Base-by-base conservation (phyloP, 2,113 vertebrate genomes). In the Xiphorhynchus elegans region DNA sequence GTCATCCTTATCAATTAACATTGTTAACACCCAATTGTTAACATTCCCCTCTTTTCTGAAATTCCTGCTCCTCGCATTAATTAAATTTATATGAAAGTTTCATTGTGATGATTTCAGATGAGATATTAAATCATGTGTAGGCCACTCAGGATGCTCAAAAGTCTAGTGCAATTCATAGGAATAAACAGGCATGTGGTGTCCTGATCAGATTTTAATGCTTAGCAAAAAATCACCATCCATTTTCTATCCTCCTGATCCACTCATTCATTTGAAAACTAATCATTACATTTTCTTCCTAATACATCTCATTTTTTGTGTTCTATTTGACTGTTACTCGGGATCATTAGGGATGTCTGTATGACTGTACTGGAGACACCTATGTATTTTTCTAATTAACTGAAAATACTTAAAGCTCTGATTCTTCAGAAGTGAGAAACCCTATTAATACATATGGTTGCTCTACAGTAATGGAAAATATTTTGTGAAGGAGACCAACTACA, bases 401-500 rank as follows among this genome's bases (percentile, higher is more conserved):
- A 39, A 92, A 33, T 18, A 63, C 53, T 17, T 39, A 23, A 73
- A 96, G 35, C 26, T 70, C 21, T 66, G n/a, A 74, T 31, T 70
- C 59, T 39, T 84, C 83, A 90, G 52, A 92, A 90, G 23, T 56
- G 39, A 95, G 68, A 84, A 80, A 67, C 42, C 33, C 33, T 88
- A 49, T 67, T 86, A 88, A 78, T 86, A 88, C 6, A 46, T 62
- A 52, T 6, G 33, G 67, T 49, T 82, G 58, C 50, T 63, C 29
- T 50, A 88, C 29, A 80, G 19, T 8, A 21, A 23, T 15, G n/a
- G 47, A 89, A 94, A 95, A 90, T 23, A 93, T 81, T 84, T 77
- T 80, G 64, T 93, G 63, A 93, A 93, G 82, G 83, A 86, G 92
- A 92, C n/a, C 42, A 84, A 63, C 55, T 84, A 86, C 52, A 94